Evolutionary conservation across 2,113 vertebrate species (phyloP), one percentile per base, ranked within the genome.

Genomic region (Hypocryptadius cinnamomeus): DNA sequence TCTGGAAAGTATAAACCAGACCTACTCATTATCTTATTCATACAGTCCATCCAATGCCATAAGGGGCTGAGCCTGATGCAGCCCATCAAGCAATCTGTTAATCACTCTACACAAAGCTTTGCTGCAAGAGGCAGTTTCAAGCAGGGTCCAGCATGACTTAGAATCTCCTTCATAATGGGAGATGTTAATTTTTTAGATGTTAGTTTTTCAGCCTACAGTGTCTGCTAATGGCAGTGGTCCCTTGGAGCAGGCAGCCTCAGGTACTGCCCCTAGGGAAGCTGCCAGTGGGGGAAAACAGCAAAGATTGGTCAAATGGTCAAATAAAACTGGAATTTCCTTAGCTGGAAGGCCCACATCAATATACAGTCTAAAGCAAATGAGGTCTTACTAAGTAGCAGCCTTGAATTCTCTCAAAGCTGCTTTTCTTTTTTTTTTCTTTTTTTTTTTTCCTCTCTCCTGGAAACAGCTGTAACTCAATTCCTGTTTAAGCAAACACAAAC

Each of bases 1-100:
- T 98, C 99, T 99, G 95, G 14, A 91, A 85, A 93, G 57, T 66
- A 77, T 30, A 87, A 79, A 88, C 13, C n/a, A 47, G 59, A 45
- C 22, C 35, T 33, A 16, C 27, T 60, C 42, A 44, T 4, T 68
- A 48, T 23, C 65, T 73, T 19, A 37, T 65, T 69, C 21, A 6
- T 5, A 16, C n/a, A 21, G 30, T 77, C 45, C 50, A 78, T 91
- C 59, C 83, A n/a, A 51, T 37, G 9, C 30, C 28, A 15, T 28
- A 44, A 39, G 6, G 44, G 42, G 47, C 17, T 77, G 73, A 63
- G 59, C 63, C 70, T 77, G 11, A 47, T 20, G 51, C 40, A 92
- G 59, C 53, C 35, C 47, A 24, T 60, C 70, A 27, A 47, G 42
- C 28, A 80, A 60, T 15, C 35, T 44, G 20, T 47, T 66, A 44